Evolutionary conservation across 2,113 vertebrate species (phyloP).

Genomic region (Megaptera novaeangliae): DNA sequence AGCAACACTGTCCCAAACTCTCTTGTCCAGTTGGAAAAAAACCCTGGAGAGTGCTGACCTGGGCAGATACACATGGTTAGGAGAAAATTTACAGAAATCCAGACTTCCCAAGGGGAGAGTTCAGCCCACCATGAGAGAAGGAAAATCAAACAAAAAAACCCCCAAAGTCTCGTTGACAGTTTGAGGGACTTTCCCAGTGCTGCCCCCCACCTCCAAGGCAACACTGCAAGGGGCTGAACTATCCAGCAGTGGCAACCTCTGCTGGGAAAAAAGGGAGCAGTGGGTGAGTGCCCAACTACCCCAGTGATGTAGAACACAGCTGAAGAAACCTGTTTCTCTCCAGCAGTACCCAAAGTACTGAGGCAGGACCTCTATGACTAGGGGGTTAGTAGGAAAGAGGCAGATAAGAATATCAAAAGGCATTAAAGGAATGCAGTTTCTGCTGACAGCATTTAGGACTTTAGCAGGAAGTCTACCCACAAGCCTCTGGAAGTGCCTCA

Average conservation of each 20-base stretch:
- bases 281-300: neutral
- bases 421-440: neutral
- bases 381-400: neutral
- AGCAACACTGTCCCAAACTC: neutral
- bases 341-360: neutral
- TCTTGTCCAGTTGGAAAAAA: neutral
- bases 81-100: neutral
- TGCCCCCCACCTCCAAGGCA: neutral
- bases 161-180: neutral
- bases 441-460: neutral
- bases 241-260: neutral
- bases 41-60: neutral
- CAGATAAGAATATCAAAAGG: neutral
- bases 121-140: neutral
- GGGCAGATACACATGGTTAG: neutral
- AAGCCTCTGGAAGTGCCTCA: neutral
- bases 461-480: neutral
- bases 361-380: neutral
- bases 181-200: neutral
- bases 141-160: neutral
- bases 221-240: neutral
- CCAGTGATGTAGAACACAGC: neutral
- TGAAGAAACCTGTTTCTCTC: neutral
- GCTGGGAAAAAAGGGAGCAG: neutral
- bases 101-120: neutral